A percentile compares a stretch with the other conserved stretches of the same genome.
Evolutionary conservation across 2,113 vertebrate genomes (phyloP).

Genomic region (Collichthys lucidus): DNA sequence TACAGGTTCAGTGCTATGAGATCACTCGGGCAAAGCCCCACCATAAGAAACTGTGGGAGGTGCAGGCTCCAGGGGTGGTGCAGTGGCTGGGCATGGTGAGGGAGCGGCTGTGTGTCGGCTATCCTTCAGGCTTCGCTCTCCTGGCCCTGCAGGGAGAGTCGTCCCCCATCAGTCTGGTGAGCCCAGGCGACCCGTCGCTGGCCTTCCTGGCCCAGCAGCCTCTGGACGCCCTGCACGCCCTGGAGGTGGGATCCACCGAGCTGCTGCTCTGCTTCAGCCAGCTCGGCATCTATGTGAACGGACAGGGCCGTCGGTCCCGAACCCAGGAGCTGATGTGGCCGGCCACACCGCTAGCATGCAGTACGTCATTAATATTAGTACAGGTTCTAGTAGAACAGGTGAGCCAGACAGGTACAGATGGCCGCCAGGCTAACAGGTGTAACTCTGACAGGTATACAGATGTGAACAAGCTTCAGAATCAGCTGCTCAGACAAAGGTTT

Average conservation of each 20-base stretch:
- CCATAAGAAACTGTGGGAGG: conserved; percentile 89
- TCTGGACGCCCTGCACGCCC: conserved; percentile 94
- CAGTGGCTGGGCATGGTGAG: conserved; percentile 94
- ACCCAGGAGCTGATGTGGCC: conserved; percentile 99
- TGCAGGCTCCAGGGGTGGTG: conserved; percentile 89
- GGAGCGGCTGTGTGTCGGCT: conserved; percentile 94
- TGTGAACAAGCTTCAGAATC: too few relatives aligned
- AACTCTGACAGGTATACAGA: too few relatives aligned
- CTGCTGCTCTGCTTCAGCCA: conserved; percentile 98
- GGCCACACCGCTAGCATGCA: conserved; percentile 92
- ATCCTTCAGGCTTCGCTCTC: conserved; percentile 94
- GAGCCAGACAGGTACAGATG: not conserved
- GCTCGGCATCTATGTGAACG: conserved; percentile 95
- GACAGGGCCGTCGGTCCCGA: conserved; percentile 92
- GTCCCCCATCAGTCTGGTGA: conserved; percentile 93
- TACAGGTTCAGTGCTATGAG: conserved; percentile 92
- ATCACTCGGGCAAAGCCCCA: conserved; percentile 90
- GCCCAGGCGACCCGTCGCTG: conserved; percentile 91
- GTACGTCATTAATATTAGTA: conserved; percentile 84
- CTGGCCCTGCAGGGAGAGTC: conserved; percentile 95
- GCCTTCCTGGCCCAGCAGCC: conserved; percentile 93
- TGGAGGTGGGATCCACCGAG: conserved; percentile 89
- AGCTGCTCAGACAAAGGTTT: too few relatives aligned
- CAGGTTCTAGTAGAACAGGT: not conserved
- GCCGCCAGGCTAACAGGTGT: not conserved